Percentiles rank a stretch among this genome's conserved stretches.
Evolutionary conservation across 2,797 vertebrate genomes (phyloP).

Genomic region (Zalophus californianus): DNA sequence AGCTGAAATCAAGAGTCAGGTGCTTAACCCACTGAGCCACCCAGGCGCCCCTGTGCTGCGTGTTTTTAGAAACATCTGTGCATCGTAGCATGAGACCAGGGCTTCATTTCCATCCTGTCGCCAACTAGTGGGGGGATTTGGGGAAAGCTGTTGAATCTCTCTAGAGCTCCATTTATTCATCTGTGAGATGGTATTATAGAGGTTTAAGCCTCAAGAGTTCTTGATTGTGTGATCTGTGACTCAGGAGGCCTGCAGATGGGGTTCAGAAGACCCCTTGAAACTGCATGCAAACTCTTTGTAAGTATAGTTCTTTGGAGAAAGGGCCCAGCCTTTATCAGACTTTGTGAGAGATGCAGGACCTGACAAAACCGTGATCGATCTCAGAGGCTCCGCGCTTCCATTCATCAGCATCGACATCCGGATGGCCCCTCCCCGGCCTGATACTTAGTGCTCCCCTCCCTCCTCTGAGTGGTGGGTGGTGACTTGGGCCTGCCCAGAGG

Average conservation of each 20-base stretch:
- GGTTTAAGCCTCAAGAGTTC: background rate
- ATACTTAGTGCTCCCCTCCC: background rate
- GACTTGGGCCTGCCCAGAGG: background rate
- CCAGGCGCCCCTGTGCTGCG: background rate
- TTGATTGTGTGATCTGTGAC: background rate
- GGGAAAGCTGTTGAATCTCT: no score
- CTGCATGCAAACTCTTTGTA: background rate
- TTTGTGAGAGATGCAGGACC: background rate
- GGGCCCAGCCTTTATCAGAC: background rate
- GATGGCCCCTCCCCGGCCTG: rapidly evolving
- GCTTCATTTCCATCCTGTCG: background rate
- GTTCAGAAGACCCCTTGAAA: background rate
- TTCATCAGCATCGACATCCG: rapidly evolving
- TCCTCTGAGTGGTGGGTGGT: background rate
- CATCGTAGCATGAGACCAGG: background rate
- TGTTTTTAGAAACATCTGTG: background rate
- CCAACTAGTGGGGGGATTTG: background rate
- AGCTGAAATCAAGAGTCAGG: background rate
- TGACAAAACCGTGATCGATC: background rate
- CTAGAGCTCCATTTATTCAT: background rate
- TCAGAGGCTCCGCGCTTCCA: background rate
- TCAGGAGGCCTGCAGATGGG: background rate
- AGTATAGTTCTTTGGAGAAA: background rate
- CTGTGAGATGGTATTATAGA: background rate
- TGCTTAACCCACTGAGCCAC: background rate